Evolutionary conservation across 2,888 invertebrate species (phyloP).

Genomic region (Latrodectus elegans): DNA sequence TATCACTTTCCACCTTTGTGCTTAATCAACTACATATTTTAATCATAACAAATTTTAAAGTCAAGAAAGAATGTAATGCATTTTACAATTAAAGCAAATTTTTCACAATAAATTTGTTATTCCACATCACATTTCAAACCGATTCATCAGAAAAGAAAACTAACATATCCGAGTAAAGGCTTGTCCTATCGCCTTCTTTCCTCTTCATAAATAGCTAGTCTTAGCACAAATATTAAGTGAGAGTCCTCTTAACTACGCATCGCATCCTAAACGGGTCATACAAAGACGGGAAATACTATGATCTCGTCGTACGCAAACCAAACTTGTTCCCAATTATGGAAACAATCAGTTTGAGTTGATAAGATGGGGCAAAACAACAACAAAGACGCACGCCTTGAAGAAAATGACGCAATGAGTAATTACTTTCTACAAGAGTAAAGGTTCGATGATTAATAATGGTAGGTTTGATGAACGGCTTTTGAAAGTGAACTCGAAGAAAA

Average conservation of each 20-base stretch:
- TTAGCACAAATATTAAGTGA: too few species aligned
- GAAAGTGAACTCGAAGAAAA: conserved; percentile 6
- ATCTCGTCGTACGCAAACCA: background rate
- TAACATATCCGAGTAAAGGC: too few species aligned
- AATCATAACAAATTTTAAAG: too few species aligned
- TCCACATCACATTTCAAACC: too few species aligned
- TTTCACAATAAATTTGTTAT: too few species aligned
- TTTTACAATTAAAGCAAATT: too few species aligned
- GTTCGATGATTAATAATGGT: conserved; percentile 37
- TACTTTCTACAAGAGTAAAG: background rate
- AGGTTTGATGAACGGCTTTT: conserved; percentile 9
- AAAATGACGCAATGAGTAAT: conserved; percentile 10
- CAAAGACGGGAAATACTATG: background rate
- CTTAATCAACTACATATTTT: too few species aligned
- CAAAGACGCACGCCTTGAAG: conserved; percentile 19
- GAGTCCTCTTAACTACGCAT: background rate
- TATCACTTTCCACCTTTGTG: too few species aligned
- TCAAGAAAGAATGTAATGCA: too few species aligned
- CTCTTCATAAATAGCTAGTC: too few species aligned
- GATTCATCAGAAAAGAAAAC: too few species aligned
- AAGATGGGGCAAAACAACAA: background rate
- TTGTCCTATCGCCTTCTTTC: too few species aligned
- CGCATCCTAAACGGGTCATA: conserved; percentile 23
- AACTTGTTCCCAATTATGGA: conserved; percentile 23
- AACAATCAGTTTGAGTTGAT: conserved; percentile 19